Evolutionary conservation across 2,113 vertebrate genomes (phyloP).

Genomic region (Psophia crepitans): DNA sequence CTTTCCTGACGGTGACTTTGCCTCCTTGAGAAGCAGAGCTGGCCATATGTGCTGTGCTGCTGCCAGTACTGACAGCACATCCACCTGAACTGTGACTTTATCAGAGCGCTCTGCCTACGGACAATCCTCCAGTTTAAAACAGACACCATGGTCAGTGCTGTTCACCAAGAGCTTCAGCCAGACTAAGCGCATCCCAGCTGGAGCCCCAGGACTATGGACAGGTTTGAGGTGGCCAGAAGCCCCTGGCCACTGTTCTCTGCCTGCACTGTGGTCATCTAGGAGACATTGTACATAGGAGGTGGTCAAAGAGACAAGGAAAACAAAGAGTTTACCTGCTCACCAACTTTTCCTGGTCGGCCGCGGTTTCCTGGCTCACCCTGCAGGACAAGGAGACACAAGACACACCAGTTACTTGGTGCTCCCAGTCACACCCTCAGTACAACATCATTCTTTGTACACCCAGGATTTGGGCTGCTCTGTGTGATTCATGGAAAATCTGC

Average conservation of each 20-base stretch:
- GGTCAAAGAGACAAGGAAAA: neutral
- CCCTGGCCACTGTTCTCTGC: neutral
- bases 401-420: neutral
- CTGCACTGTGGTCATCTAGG: neutral
- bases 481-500: rapidly evolving
- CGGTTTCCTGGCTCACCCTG: conserved; percentile 88
- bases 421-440: neutral
- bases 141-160: neutral
- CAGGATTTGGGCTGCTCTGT: neutral
- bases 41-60: neutral
- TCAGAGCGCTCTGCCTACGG: neutral
- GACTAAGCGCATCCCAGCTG: neutral
- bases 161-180: neutral
- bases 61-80: neutral
- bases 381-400: conserved; percentile 14
- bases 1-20: neutral
- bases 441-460: rapidly evolving
- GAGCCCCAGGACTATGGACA: neutral
- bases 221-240: neutral
- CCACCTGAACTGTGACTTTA: neutral
- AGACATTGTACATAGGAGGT: neutral
- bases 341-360: conserved; percentile 85
- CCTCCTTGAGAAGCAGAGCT: neutral
- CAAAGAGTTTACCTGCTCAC: conserved; percentile 84
- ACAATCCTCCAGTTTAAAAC: neutral